These are phyloP conservation scores for Panurus biarmicus DNA, from an alignment of 2,113 vertebrate species.

Conservation along the genomic window DNA sequence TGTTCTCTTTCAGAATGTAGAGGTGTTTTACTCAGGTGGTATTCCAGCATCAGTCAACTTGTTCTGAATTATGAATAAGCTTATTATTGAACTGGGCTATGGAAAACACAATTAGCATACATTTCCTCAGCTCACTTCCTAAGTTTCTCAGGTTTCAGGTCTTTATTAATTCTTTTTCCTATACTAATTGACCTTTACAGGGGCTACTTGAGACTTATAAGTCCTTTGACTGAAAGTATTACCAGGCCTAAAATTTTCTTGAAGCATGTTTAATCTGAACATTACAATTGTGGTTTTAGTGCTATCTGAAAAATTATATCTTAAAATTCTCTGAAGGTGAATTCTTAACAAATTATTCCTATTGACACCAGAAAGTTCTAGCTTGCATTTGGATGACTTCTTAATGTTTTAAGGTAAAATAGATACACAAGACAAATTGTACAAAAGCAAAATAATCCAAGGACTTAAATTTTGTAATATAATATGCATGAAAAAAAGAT, in stretches of 20 bases:
- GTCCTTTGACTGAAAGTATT: neutral
- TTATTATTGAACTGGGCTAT: neutral
- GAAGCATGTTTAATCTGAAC: neutral
- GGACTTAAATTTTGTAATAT: neutral
- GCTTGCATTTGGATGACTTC: neutral
- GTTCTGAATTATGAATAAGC: constrained; percentile 6
- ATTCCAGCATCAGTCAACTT: neutral
- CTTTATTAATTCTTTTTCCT: neutral
- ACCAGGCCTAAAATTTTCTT: constrained; percentile 1
- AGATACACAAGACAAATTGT: neutral
- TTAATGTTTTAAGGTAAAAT: neutral
- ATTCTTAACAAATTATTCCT: neutral
- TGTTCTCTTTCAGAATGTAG: constrained; percentile 42
- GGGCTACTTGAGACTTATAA: neutral
- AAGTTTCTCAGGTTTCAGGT: neutral
- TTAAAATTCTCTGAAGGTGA: neutral
- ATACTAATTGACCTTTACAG: constrained; percentile 14
- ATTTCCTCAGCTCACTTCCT: neutral
- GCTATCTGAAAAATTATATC: neutral
- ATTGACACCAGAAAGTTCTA: neutral
- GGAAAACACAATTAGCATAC: neutral
- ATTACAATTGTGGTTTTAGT: constrained; percentile 6
- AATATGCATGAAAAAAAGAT: neutral
- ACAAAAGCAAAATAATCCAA: neutral
- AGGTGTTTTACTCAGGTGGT: constrained; percentile 39